These are phyloP conservation scores for Danaus melanippus DNA, from an alignment of 1,140 invertebrate genomes.

Conservation along the genomic window DNA sequence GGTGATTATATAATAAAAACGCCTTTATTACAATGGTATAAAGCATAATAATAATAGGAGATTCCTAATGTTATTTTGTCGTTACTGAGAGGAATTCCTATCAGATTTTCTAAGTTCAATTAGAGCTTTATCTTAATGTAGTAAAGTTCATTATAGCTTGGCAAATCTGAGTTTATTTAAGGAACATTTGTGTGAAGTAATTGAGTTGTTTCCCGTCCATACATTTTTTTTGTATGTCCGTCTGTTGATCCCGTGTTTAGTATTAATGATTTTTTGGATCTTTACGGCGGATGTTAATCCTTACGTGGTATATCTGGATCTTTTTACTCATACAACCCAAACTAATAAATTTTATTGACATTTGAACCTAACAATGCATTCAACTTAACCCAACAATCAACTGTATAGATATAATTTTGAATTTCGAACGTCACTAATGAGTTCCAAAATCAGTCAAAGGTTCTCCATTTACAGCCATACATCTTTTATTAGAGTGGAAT, in stretches of 20 bases:
- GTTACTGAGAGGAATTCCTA: no score
- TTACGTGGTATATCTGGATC: conserved; percentile 4
- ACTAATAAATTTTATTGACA: no score
- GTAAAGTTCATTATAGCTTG: conserved; percentile 14
- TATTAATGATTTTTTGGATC: conserved; percentile 36
- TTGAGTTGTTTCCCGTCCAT: conserved; percentile 49
- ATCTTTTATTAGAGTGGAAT: conserved; percentile 7
- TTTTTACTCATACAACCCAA: no score
- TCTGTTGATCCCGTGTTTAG: conserved; percentile 26
- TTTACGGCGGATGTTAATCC: conserved; percentile 25
- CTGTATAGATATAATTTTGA: no score
- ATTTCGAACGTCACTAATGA: no score
- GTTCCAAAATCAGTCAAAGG: conserved; percentile 9
- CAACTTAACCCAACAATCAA: no score
- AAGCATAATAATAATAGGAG: no score
- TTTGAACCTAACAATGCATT: no score
- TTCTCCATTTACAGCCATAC: background rate
- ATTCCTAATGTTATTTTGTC: no score
- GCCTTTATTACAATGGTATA: no score
- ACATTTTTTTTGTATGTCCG: conserved; percentile 40
- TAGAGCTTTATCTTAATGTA: conserved; percentile 2
- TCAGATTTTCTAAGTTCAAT: no score
- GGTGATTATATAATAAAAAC: no score
- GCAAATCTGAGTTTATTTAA: conserved; percentile 29
- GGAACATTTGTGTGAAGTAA: conserved; percentile 44